These are phyloP conservation scores for Osmoderma eremita DNA, from an alignment of 2,888 invertebrate species.

Conservation along the genomic window DNA sequence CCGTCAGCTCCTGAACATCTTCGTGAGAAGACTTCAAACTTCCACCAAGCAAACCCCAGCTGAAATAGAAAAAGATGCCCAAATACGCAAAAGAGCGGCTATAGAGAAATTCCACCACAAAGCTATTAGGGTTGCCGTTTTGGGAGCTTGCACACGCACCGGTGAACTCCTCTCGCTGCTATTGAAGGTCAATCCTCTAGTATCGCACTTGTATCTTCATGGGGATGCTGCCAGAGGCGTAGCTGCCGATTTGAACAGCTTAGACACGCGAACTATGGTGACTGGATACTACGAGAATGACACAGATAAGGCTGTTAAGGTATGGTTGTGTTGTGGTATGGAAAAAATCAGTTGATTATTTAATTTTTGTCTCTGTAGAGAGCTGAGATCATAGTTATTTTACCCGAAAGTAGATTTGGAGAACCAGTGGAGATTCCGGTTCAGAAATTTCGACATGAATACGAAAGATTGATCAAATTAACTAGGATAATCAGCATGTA, in stretches of 20 bases:
- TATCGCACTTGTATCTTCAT: slow-evolving; percentile 57
- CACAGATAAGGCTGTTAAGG: slow-evolving; percentile 54
- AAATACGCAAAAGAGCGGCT: slow-evolving; percentile 24
- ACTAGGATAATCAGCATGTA: slow-evolving; percentile 66
- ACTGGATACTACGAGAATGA: slow-evolving; percentile 50
- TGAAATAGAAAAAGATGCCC: slow-evolving; percentile 1
- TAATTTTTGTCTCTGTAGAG: slow-evolving; percentile 50
- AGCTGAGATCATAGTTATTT: slow-evolving; percentile 58
- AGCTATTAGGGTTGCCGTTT: slow-evolving; percentile 57
- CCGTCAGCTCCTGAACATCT: not conserved
- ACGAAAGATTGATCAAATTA: slow-evolving; percentile 54
- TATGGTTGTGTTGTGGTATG: slow-evolving; percentile 41
- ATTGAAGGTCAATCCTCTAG: slow-evolving; percentile 67
- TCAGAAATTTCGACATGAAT: slow-evolving; percentile 55
- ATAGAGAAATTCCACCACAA: slow-evolving; percentile 46
- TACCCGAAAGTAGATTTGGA: slow-evolving; percentile 50
- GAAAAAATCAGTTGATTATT: not conserved
- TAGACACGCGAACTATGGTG: slow-evolving; percentile 58
- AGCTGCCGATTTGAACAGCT: slow-evolving; percentile 56
- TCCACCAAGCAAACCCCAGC: not conserved
- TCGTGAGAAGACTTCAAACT: not conserved
- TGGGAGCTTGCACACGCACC: slow-evolving; percentile 67
- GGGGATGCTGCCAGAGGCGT: slow-evolving; percentile 52
- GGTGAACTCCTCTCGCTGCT: slow-evolving; percentile 66
- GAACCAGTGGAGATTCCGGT: slow-evolving; percentile 48